Evolutionary conservation across 2,797 vertebrate species (phyloP), one percentile per base, ranked within the genome.

Genomic region (Hylomyscus alleni): DNA sequence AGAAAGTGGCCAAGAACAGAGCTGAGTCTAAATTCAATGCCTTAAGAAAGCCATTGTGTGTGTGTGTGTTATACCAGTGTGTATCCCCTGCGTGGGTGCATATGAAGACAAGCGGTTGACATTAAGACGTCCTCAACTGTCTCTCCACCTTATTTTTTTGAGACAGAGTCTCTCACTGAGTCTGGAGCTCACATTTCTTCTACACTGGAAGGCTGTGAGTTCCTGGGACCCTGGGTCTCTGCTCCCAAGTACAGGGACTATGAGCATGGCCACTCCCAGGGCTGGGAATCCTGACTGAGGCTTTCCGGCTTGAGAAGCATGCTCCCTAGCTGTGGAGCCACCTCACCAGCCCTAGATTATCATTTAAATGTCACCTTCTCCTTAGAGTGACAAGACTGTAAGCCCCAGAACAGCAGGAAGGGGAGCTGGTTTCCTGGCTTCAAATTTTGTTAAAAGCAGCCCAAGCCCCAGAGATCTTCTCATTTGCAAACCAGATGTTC

Each of bases 401-500:
- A 58, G 54, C 0, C 15, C 29, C 6, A 0, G 10, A 73, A 47
- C 3, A 73, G 50, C 31, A 31, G 58, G 47, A 81, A 62, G n/a
- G 58, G 26, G 4, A 0, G 17, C 13, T 1, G 31, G 47, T 86
- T 69, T 0, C 75, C 7, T 80, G 52, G 29, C 73, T 94, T 94
- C 95, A 95, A 97, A 81, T 10, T 56, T 94, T 1, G 44, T 93
- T 34, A 95, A 80, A 92, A 92, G 96, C 65, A 80, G 62, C 15
- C 44, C 2, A 84, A 77, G 37, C 97, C 96, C 97, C 82, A 9
- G 96, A 96, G 97, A 97, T 78, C 44, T 76, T 72, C 89, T 78
- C 94, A 97, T 98, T 89, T 72, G 97, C 14, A 4, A 97, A 87
- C 54, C 98, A 98, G 97, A 97, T 98, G 97, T 95, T 98, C 93